Evolutionary conservation across 2,113 vertebrate genomes (phyloP).

Genomic region (Oryzias woworae): DNA sequence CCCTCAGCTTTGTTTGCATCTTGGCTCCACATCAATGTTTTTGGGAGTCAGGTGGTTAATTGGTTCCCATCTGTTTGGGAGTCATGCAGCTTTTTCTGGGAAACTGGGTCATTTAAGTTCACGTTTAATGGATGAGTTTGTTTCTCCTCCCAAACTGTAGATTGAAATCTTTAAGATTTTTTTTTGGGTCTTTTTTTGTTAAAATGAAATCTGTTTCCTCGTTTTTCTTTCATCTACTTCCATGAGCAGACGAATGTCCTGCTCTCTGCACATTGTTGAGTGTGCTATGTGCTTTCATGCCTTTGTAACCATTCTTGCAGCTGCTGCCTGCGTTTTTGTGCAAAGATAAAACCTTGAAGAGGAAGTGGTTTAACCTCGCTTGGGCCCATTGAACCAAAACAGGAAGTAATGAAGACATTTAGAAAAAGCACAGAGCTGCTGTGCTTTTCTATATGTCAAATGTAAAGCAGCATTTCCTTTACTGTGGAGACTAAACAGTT

Average conservation of each 20-base stretch:
- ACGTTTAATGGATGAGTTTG: slow-evolving; percentile 33
- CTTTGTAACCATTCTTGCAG: slow-evolving; percentile 11
- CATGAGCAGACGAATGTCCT: too few relatives aligned
- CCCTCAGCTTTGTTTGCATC: slow-evolving; percentile 62
- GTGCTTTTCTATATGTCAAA: too few relatives aligned
- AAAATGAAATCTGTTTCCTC: too few relatives aligned
- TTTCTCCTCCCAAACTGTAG: background rate
- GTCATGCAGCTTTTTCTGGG: slow-evolving; percentile 45
- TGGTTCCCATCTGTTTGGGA: slow-evolving; percentile 71
- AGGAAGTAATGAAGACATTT: slow-evolving; percentile 46
- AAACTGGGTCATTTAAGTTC: slow-evolving; percentile 54
- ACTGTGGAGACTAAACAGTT: too few relatives aligned
- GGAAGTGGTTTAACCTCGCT: slow-evolving; percentile 40
- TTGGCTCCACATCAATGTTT: slow-evolving; percentile 57
- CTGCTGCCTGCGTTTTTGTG: background rate
- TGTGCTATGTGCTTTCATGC: too few relatives aligned
- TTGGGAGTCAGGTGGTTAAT: slow-evolving; percentile 71
- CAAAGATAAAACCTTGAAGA: slow-evolving; percentile 10
- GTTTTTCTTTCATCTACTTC: background rate
- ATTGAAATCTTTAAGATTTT: background rate
- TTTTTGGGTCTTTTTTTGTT: background rate
- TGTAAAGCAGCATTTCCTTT: too few relatives aligned
- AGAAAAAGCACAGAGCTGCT: background rate
- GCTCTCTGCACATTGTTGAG: too few relatives aligned
- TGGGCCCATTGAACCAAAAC: slow-evolving; percentile 26